These are phyloP conservation scores for Vimba vimba DNA, from an alignment of 2,113 vertebrate species.

Conservation along the genomic window DNA sequence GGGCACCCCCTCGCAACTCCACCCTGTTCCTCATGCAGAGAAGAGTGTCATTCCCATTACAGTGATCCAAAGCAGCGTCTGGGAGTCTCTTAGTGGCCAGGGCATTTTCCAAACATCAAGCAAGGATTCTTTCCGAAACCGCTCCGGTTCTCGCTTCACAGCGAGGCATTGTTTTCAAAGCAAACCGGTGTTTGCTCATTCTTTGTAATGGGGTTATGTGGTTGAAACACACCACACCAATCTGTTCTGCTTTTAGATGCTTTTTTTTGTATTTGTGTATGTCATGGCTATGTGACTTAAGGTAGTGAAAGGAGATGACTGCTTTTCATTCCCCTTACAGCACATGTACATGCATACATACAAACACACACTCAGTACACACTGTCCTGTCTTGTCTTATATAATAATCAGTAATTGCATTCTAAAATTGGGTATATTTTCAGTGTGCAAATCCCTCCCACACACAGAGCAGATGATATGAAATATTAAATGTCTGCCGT, in stretches of 20 bases:
- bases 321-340: not conserved
- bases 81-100: conserved; percentile 41
- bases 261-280: not conserved
- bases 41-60: conserved; percentile 60
- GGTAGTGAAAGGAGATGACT: conserved; percentile 3
- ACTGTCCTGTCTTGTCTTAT: conserved; percentile 41
- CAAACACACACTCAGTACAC: conserved; percentile 4
- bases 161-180: not conserved
- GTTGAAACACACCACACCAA: not conserved
- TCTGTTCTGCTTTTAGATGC: conserved; percentile 10
- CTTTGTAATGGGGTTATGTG: conserved; percentile 10
- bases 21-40: conserved; percentile 34
- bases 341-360: conserved; percentile 8
- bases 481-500: conserved; percentile 51
- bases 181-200: conserved; percentile 5
- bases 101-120: conserved; percentile 36
- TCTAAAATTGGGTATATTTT: conserved; percentile 42
- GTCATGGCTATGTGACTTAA: not conserved
- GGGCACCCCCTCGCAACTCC: conserved; percentile 32
- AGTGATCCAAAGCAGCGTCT: conserved; percentile 5
- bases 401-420: conserved; percentile 66
- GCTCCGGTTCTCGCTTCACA: conserved; percentile 45
- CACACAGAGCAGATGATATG: conserved; percentile 39
- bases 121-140: conserved; percentile 37
- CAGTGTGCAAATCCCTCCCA: conserved; percentile 50